Evolutionary conservation across 2,113 vertebrate genomes (phyloP).

Genomic region (Nycticebus coucang): DNA sequence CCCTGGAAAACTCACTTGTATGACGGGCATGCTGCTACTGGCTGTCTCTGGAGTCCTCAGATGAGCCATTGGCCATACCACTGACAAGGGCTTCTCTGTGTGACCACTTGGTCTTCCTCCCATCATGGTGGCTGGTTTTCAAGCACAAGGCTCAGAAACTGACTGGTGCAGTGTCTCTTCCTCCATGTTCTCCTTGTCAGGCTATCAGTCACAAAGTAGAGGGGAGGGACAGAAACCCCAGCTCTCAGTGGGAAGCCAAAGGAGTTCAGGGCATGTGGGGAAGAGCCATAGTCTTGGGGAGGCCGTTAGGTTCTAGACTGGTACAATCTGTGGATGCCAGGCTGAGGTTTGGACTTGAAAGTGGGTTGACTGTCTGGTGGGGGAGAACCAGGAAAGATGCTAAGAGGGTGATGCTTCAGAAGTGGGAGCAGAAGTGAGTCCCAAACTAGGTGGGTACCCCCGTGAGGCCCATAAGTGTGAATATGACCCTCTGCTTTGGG

Average conservation of each 20-base stretch:
- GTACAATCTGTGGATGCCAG: background rate
- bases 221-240: background rate
- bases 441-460: background rate
- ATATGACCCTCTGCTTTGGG: background rate
- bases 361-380: background rate
- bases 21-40: background rate
- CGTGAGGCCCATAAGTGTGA: background rate
- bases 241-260: background rate
- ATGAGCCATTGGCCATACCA: background rate
- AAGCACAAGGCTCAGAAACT: background rate
- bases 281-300: too few species aligned
- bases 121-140: background rate
- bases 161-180: background rate
- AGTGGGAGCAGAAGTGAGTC: background rate
- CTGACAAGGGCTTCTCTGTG: rapidly evolving
- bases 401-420: background rate
- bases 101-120: background rate
- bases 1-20: too few species aligned
- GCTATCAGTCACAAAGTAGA: background rate
- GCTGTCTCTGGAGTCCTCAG: background rate
- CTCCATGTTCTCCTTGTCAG: background rate
- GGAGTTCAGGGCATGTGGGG: background rate
- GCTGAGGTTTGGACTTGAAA: background rate
- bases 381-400: background rate
- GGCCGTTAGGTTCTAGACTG: background rate